Base-by-base conservation (phyloP, 1,140 invertebrate species). In the Globodera ellingtonae region DNA sequence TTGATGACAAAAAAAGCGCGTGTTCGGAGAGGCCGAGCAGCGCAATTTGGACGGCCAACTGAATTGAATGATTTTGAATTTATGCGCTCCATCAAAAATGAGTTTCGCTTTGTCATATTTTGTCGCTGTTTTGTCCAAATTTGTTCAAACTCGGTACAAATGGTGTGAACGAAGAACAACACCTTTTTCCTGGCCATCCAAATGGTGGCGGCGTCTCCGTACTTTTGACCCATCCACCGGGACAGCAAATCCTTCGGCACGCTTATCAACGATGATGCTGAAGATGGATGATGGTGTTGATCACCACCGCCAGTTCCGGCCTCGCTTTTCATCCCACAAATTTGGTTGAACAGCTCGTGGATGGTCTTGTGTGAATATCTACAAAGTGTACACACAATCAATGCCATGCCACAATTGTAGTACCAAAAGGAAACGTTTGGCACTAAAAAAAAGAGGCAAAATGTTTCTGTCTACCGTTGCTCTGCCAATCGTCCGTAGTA, bases 151-250 rank as follows among this genome's bases (percentile, higher is more conserved):
- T n/a, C n/a, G 7, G 3, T 50, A 7, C 7, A 50, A 8, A 50
- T 1, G 65, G 65, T 67, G 7, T 67, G n/a, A 50, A 18, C 8
- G 35, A 8, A n/a, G 7, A 75, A 75, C 6, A 75, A n/a, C 18
- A 81, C 80, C 65, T 72, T 81, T 72, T 80, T 78, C 21, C 80
- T 78, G 35, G 70, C 79, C 52, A 67, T 81, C 80, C 80, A 81
- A 46, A 79, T 52, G 5, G 69, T 21, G n/a, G 59, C 24, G 4
- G 80, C 50, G 6, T 81, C 79, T 13, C 56, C 50, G 72, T 81
- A 81, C 18, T 35, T 75, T 2, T 46, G 35, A 72, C 6, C n/a
- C 62, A 81, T 81, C 80, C 80, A 81, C 10, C 67, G 70, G 24
- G 69, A 71, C 13, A 81, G 66, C 50, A 81, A 81, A 81, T 81